phyloP scores from a whole-genome alignment of 2,888 invertebrate species.

The Automeris io region DNA sequence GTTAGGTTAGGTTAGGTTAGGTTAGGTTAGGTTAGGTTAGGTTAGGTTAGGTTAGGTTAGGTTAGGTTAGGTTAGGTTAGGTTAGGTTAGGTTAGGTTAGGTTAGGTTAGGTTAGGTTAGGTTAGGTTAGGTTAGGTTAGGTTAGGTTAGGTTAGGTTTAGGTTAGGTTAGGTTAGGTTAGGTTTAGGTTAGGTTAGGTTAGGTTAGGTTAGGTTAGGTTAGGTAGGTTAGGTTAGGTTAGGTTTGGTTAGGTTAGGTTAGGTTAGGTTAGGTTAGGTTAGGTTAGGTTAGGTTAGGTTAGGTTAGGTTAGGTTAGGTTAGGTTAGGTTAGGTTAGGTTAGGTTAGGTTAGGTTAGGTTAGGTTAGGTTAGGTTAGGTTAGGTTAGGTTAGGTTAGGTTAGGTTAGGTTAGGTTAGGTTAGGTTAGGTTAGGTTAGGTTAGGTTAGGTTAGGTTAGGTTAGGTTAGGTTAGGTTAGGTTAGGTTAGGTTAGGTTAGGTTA shows the following conservation, averaged over 20 bases:
- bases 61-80: constrained; percentile 12
- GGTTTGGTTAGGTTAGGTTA: constrained; percentile 14
- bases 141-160: constrained; percentile 14
- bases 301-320: constrained; percentile 16
- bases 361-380: constrained; percentile 16
- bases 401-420: constrained; percentile 10
- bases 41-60: constrained; percentile 10
- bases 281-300: no score
- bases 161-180: no score
- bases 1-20: constrained; percentile 10
- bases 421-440: constrained; percentile 11
- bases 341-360: constrained; percentile 17
- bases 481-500: constrained; percentile 4
- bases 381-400: constrained; percentile 11
- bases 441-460: constrained; percentile 9
- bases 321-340: constrained; percentile 17
- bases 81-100: constrained; percentile 16
- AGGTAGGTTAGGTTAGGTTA: no score
- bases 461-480: constrained; percentile 6
- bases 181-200: constrained; percentile 12
- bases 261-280: constrained; percentile 11
- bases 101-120: constrained; percentile 17
- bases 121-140: constrained; percentile 16
- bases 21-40: constrained; percentile 11
- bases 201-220: constrained; percentile 17